These are phyloP conservation scores for Adelphocoris suturalis DNA, from an alignment of 2,888 invertebrate genomes.

Conservation along the genomic window DNA sequence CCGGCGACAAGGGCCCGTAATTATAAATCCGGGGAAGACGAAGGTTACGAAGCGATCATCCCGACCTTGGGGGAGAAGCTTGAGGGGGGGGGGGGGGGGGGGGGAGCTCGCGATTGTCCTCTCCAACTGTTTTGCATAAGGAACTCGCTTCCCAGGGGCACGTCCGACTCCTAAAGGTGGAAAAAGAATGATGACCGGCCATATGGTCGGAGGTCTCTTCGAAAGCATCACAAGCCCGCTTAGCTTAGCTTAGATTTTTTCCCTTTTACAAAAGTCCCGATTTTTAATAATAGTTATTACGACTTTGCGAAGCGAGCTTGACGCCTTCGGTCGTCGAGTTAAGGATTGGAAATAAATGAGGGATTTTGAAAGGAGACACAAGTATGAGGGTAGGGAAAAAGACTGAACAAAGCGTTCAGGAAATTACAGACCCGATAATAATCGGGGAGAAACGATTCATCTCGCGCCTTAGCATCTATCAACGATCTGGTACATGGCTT, in stretches of 20 bases:
- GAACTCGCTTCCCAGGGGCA: conserved; percentile 51
- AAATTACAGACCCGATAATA: too few relatives aligned
- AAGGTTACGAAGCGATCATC: too few relatives aligned
- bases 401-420: too few relatives aligned
- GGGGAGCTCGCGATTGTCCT: conserved; percentile 38
- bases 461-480: too few relatives aligned
- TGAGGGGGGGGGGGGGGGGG: neutral
- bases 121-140: conserved; percentile 56
- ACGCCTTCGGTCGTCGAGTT: neutral
- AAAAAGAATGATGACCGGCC: conserved; percentile 57
- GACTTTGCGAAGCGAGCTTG: conserved; percentile 25
- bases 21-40: too few relatives aligned
- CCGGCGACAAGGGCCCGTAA: neutral
- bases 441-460: too few relatives aligned
- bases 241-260: neutral
- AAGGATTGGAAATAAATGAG: neutral
- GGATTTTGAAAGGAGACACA: too few relatives aligned
- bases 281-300: conserved; percentile 27
- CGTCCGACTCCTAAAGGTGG: conserved; percentile 48
- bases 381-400: too few relatives aligned
- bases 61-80: neutral
- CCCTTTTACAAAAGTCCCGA: neutral
- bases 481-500: too few relatives aligned
- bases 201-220: conserved; percentile 37
- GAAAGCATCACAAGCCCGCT: neutral